Base-by-base conservation (phyloP, 2,113 vertebrate genomes). In the Cebidichthys violaceus region DNA sequence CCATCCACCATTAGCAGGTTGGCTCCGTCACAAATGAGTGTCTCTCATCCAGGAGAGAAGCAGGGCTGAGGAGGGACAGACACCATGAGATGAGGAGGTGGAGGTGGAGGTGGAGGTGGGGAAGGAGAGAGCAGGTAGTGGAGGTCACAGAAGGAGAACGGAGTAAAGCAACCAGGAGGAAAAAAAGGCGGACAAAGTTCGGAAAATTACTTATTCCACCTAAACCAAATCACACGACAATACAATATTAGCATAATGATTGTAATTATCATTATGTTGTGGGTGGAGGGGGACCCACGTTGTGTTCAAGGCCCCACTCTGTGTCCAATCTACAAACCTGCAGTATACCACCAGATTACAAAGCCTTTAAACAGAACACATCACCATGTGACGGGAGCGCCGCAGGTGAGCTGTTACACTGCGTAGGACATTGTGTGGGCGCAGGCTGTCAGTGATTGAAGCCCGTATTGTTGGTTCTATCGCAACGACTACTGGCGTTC, bases 1-100 rank as follows among this genome's bases (percentile, higher is more conserved):
- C 97, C 97, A 97, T 97, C 97, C 96, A 94, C 97, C 96, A 98
- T 97, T 97, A 98, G 96, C 96, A 94, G 96, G 95, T 96, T 98
- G 97, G 97, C 96, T 94, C 96, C 88, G 95, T 95, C 96, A 96
- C 97, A 97, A 97, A 97, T 96, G 96, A 96, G 95, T 93, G 94
- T 96, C 81, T 93, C 89, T 90, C 68, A 81, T 90, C 87, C 89
- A 85, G 91, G 69, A 76, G 82, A 87, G 81, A 60, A 66, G 41
- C 59, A 54, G 85, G 71, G 79, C 84, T 72, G 85, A 82, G 47
- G 82, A 70, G 75, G 70, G 70, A 81, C 41, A 41, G 70, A 54
- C 62, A 71, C 59, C 41, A 71, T 15, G 71, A 68, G 73, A 57
- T 67, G 79, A 84, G 61, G 72, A 70, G 24, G 79, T 31, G 43